Base-by-base conservation (phyloP, 2,888 invertebrate genomes). In the Priapulus caudatus region DNA sequence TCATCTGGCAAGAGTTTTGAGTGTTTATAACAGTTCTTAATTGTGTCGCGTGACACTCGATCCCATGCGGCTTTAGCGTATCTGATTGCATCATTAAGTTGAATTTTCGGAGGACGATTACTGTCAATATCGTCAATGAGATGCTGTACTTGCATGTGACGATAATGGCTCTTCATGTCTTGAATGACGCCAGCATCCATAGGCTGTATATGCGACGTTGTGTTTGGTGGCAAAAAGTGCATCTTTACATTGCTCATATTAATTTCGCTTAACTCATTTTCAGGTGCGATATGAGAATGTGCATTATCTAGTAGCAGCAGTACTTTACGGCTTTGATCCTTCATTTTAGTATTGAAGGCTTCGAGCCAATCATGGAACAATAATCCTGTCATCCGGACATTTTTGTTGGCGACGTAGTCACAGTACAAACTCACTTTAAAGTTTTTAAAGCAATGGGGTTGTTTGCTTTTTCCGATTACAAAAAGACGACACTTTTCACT, bases 61-160 rank as follows among this genome's bases (percentile, higher is more conserved):
- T n/a, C 33, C 33, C 33, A 33, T 33, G 33, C 33, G n/a, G 10
- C 10, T 33, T 33, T 33, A n/a, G 33, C 33, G n/a, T 10, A 33
- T 10, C 33, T 10, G n/a, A 33, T 33, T 33, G 33, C n/a, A n/a
- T 33, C 33, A 10, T n/a, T n/a, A 33, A 33, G 33, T 33, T 10
- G n/a, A 10, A 10, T n/a, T 33, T 10, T n/a, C n/a, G 33, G 10
- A n/a, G 33, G 33, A n/a, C 33, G n/a, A n/a, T 33, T 33, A 10
- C n/a, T n/a, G 33, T 33, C n/a, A n/a, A 33, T 33, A 10, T 21
- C 51, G 5, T 10, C 48, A 1, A 54, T 18, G 22, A 33, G 33
- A 33, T 33, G 33, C 33, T 33, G 33, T 33, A 33, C 33, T n/a
- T 33, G 33, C n/a, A 33, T 10, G 10, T 33, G 33, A 5, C n/a